A percentile compares a stretch with the other conserved stretches of the same genome.
These are phyloP conservation scores for Percopsis transmontana DNA, from an alignment of 2,113 vertebrate species.

Conservation along the genomic window DNA sequence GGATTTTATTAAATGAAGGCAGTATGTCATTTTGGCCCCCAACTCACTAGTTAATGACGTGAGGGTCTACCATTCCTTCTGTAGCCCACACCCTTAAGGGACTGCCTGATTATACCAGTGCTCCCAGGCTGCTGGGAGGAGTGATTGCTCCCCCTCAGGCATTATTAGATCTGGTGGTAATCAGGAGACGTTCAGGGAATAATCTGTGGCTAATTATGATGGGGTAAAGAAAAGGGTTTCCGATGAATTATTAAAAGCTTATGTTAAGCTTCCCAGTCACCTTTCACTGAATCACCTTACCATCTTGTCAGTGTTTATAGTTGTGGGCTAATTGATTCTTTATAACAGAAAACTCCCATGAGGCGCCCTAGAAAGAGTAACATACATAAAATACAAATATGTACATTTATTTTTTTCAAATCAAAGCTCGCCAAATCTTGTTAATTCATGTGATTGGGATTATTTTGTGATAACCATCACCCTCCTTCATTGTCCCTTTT, in stretches of 20 bases:
- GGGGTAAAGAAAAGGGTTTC: conserved; percentile 13
- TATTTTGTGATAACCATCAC: too few relatives aligned
- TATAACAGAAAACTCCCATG: too few relatives aligned
- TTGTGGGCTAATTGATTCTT: too few relatives aligned
- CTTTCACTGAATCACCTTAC: background rate
- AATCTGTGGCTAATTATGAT: conserved; percentile 16
- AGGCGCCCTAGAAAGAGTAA: too few relatives aligned
- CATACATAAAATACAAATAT: too few relatives aligned
- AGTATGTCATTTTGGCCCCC: background rate
- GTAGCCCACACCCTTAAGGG: conserved; percentile 22
- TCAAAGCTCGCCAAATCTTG: too few relatives aligned
- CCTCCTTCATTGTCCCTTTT: too few relatives aligned
- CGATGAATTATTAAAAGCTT: conserved; percentile 10
- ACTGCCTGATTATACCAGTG: conserved; percentile 27
- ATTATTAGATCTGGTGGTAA: conserved; percentile 7
- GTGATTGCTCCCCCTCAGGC: background rate
- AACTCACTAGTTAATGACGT: background rate
- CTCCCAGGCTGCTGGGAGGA: conserved; percentile 27
- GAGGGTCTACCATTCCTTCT: conserved; percentile 9
- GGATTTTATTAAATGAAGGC: too few relatives aligned
- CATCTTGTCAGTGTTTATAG: too few relatives aligned
- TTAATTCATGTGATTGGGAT: too few relatives aligned
- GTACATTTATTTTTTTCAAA: too few relatives aligned
- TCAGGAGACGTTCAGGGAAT: conserved; percentile 7
- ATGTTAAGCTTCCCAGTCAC: background rate